phyloP scores from a whole-genome alignment of 2,797 vertebrate species.

The Leptodactylus fallax region DNA sequence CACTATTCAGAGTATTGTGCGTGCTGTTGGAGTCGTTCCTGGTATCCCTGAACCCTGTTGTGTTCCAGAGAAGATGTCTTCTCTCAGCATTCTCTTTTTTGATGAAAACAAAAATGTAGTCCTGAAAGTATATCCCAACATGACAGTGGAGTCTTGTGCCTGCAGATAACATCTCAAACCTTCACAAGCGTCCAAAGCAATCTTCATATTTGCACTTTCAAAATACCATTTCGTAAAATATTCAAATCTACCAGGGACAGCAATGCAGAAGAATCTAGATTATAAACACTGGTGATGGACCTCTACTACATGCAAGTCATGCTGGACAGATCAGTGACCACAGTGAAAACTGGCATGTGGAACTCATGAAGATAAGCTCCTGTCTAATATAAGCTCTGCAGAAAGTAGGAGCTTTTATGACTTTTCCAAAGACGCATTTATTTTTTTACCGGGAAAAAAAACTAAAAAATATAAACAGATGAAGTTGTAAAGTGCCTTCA shows the following conservation, averaged over 20 bases:
- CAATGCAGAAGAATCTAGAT: slow-evolving; percentile 32
- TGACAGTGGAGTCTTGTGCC: slow-evolving; percentile 95
- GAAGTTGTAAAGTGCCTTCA: slow-evolving; percentile 53
- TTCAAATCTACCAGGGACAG: slow-evolving; percentile 15
- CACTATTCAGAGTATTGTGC: slow-evolving; percentile 97
- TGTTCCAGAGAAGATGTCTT: slow-evolving; percentile 95
- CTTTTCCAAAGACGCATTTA: slow-evolving; percentile 53
- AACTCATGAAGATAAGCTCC: slow-evolving; percentile 39
- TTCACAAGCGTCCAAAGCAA: slow-evolving; percentile 29
- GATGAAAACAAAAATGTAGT: slow-evolving; percentile 96
- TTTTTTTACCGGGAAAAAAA: slow-evolving; percentile 60
- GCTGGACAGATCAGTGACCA: slow-evolving; percentile 14
- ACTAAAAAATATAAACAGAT: slow-evolving; percentile 31
- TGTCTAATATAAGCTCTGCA: slow-evolving; percentile 23
- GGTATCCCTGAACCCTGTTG: slow-evolving; percentile 96
- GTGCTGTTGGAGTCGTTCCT: slow-evolving; percentile 90
- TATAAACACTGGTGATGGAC: slow-evolving; percentile 43
- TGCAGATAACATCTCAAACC: slow-evolving; percentile 84
- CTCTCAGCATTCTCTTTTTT: slow-evolving; percentile 95
- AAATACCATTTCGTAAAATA: slow-evolving; percentile 24
- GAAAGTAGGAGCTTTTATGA: slow-evolving; percentile 24
- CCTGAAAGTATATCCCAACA: slow-evolving; percentile 96
- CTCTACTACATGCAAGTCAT: slow-evolving; percentile 29
- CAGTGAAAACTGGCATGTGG: slow-evolving; percentile 3
- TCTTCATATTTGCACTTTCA: slow-evolving; percentile 78